Base-by-base conservation (phyloP, 2,113 vertebrate genomes). In the Vulpes lagopus region DNA sequence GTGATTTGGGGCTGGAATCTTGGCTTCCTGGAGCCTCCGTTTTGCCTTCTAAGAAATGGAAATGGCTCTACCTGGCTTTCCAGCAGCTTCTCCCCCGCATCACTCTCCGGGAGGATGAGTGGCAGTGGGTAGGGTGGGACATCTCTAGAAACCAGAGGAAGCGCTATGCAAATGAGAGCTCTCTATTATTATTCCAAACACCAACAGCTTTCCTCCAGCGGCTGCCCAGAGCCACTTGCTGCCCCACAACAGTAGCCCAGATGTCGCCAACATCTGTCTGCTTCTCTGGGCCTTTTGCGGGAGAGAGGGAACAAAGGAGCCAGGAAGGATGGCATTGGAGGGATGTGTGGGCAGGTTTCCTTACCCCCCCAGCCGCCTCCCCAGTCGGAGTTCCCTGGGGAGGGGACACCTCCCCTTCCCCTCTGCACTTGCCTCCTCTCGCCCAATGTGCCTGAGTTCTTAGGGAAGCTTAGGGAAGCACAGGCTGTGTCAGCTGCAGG, bases 191-290 rank as follows among this genome's bases (percentile, higher is more conserved):
- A 67, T 94, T 95, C 85, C 65, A 88, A 67, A 95, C 62, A 89
- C 83, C 67, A 87, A 71, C 60, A 91, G 82, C 62, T 67, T 94
- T 91, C 49, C 89, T 97, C 96, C 57, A 38, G 60, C 10, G 84
- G 79, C 91, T 94, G 69, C 90, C 69, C 25, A 82, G 88, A 93
- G 87, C 69, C 55, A 87, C 91, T 97, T 95, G 87, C 71, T 89
- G 65, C 91, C 89, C 71, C 19, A 73, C 60, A 69, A 82, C 60
- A 43, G 69, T 55, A 91, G 89, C 43, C 91, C 98, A 98, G 96
- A 96, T 97, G 97, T 97, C 95, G 49, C 38, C 87, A 97, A 89
- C 97, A 97, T 96, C 97, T 98, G 98, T 92, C 94, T 97, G 91
- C 79, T 62, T 91, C 35, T 0, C 84, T 89, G 67, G 71, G 93